A percentile compares a stretch with the other conserved stretches of the same genome.
phyloP scores from a whole-genome alignment of 2,888 invertebrate species.

The Spodoptera picta region DNA sequence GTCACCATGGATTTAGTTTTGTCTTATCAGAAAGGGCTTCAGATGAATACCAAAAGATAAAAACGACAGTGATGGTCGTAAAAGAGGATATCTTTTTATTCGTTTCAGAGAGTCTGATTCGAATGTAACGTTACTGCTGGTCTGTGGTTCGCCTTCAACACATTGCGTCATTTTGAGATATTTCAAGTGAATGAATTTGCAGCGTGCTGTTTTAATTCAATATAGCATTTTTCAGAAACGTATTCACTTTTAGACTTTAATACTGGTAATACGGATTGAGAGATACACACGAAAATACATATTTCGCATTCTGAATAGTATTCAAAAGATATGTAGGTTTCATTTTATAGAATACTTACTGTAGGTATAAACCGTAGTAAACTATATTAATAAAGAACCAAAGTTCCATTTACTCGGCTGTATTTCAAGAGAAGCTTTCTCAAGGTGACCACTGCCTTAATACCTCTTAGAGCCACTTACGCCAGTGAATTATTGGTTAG shows the following conservation, averaged over 20 bases:
- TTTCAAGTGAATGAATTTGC: too few relatives aligned
- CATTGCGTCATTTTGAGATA: constrained; percentile 3
- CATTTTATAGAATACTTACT: too few relatives aligned
- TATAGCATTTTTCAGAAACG: too few relatives aligned
- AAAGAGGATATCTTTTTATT: constrained; percentile 41
- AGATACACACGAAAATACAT: too few relatives aligned
- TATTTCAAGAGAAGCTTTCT: constrained; percentile 5
- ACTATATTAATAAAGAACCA: neutral
- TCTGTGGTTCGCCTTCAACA: constrained; percentile 15
- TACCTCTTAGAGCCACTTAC: constrained; percentile 33
- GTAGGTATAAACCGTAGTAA: too few relatives aligned
- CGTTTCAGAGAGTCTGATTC: constrained; percentile 11
- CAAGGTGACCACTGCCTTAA: constrained; percentile 20
- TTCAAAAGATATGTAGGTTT: too few relatives aligned
- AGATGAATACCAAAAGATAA: constrained; percentile 35
- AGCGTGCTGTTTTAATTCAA: too few relatives aligned
- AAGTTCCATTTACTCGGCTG: constrained; percentile 1
- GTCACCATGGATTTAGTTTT: constrained; percentile 32
- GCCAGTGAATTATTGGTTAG: constrained; percentile 40
- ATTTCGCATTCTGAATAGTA: too few relatives aligned
- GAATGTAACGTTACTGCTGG: constrained; percentile 2
- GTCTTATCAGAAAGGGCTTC: constrained; percentile 16
- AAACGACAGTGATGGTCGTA: constrained; percentile 19
- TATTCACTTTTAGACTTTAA: too few relatives aligned
- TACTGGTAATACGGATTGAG: too few relatives aligned